phyloP scores from a whole-genome alignment of 2,797 vertebrate species.

The Muscicapa comitata region DNA sequence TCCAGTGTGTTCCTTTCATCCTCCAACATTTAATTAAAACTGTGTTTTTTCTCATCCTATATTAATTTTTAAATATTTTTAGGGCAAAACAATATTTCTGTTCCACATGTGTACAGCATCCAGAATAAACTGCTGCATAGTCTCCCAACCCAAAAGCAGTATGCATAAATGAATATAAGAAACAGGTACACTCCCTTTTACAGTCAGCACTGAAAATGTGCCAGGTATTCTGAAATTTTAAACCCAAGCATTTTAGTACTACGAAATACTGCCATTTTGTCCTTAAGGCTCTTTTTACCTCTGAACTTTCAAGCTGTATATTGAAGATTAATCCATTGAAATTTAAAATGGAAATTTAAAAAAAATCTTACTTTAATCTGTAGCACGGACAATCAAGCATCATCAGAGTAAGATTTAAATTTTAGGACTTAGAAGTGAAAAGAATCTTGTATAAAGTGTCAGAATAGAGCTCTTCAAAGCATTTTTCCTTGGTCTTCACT shows the following conservation, averaged over 20 bases:
- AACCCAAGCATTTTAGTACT: background rate
- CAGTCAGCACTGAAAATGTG: background rate
- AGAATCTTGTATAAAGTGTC: background rate
- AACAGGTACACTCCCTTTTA: background rate
- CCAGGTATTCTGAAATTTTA: background rate
- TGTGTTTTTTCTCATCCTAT: background rate
- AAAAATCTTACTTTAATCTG: background rate
- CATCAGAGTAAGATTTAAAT: background rate
- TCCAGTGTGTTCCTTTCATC: background rate
- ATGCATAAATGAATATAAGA: background rate
- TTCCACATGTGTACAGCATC: background rate
- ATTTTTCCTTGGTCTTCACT: background rate
- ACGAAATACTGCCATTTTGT: background rate
- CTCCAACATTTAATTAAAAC: background rate
- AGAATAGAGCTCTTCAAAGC: background rate
- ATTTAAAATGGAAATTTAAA: background rate
- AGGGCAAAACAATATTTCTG: background rate
- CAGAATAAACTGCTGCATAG: background rate
- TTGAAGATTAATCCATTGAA: background rate
- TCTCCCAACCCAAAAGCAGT: background rate
- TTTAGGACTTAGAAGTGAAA: background rate
- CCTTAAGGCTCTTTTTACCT: background rate
- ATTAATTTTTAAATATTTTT: background rate
- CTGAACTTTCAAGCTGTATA: background rate
- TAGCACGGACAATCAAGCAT: background rate